Evolutionary conservation across 2,113 vertebrate genomes (phyloP), one percentile per base, ranked within the genome.

Genomic region (Cinclus cinclus): DNA sequence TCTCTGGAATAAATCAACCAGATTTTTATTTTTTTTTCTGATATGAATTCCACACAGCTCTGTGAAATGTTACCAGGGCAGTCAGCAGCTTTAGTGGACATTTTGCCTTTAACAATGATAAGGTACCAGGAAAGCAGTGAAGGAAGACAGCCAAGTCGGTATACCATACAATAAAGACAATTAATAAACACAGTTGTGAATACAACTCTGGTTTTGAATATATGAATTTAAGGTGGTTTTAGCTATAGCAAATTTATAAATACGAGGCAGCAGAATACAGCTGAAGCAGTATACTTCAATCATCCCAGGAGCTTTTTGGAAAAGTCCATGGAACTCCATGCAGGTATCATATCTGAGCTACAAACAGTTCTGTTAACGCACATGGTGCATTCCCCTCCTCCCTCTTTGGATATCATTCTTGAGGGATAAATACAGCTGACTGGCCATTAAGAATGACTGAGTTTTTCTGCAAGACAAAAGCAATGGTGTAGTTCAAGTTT

Each of bases 301-400:
- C 8, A 56, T 21, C 7, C 39, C 27, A 17, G 14, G 21, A 68
- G 21, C 27, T 24, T 47, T 74, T 63, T 65, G 1, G 7, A 46
- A 77, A 63, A 18, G 33, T 21, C 30, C 3, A 7, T 12, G 3
- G 14, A 25, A 53, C 2, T n/a, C n/a, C n/a, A 22, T 41, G n/a
- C 7, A 15, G 7, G 9, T 65, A 31, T 46, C 31, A 27, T 22
- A 9, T 42, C 42, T 52, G 44, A 63, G 12, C 19, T 64, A 56
- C 9, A 6, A 9, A 12, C 8, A 28, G 6, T 39, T 74, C 41
- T 65, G 44, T 44, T 70, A 76, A 44, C 3, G 1, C 7, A 52
- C 1, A 0, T 1, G 2, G 11, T 63, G 7, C 8, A 19, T 31
- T 91, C 3, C 6, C 4, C 8, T 81, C 6, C 31, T 84, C 21